These are phyloP conservation scores for Aythya baeri DNA, from an alignment of 2,113 vertebrate genomes.

Conservation along the genomic window DNA sequence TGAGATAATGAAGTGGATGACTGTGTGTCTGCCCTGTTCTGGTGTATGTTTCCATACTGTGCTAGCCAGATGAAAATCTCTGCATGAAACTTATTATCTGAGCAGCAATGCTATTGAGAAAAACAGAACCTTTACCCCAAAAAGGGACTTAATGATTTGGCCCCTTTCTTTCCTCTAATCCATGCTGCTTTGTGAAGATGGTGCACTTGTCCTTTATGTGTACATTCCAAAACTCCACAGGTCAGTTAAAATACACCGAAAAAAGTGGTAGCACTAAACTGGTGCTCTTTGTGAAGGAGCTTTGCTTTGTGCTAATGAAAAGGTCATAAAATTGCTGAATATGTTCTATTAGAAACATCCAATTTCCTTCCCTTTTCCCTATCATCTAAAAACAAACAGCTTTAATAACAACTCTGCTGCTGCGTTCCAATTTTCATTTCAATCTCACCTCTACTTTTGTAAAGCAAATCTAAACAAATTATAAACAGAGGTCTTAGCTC, in stretches of 20 bases:
- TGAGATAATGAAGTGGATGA: not conserved
- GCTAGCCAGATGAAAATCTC: constrained; percentile 9
- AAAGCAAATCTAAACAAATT: not conserved
- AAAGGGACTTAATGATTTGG: not conserved
- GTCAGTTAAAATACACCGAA: not conserved
- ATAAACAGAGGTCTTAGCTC: not conserved
- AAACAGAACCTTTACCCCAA: not conserved
- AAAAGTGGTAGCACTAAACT: not conserved
- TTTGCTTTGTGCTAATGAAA: not conserved
- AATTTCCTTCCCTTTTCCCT: not conserved
- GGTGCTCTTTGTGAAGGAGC: not conserved
- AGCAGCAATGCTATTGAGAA: not conserved
- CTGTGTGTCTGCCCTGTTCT: not conserved
- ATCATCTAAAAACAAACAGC: not conserved
- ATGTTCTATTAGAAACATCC: not conserved
- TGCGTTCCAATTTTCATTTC: not conserved
- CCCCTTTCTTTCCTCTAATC: not conserved
- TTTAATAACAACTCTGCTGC: not conserved
- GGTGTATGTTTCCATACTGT: not conserved
- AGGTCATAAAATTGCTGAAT: not conserved
- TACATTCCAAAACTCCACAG: not conserved
- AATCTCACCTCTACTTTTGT: not conserved
- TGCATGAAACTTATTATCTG: not conserved
- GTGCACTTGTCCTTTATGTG: not conserved
- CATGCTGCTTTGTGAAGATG: not conserved